Evolutionary conservation across 2,888 invertebrate genomes (phyloP), one percentile per base, ranked within the genome.

Genomic region (Timandra comae): DNA sequence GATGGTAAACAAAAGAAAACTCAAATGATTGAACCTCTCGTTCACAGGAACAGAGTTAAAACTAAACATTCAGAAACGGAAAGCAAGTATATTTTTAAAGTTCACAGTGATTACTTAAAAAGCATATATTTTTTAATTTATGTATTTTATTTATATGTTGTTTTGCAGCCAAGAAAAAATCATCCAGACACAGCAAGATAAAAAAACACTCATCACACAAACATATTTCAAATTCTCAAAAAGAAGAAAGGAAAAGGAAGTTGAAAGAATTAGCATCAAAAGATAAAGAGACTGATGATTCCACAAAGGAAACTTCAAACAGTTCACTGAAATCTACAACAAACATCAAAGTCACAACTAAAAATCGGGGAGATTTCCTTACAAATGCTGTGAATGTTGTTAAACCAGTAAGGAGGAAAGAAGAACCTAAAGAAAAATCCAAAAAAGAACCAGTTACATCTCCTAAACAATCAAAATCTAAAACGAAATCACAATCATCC

Each of bases 351-450:
- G 46, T 88, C 4, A 87, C 88, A 1, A 48, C 66, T 11, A 74
- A 76, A 16, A 89, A 88, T 46, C 79, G 90, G 16, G 88, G 88
- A 0, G 88, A 87, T 22, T 88, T 89, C 52, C 67, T 91, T 27
- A 75, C 73, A 10, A 74, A 80, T 51, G 34, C 51, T 23, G 51
- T 49, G 21, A 49, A 64, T 48, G 45, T 57, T 37, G 58, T 63
- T 1, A 67, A 69, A 48, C 63, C 70, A 33, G 64, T 53, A 12
- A 65, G 67, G 36, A 58, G 54, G 51, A 71, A 63, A 38, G 52
- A 50, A 29, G 49, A 46, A 35, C 26, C 25, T 29, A 50, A 46
- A 35, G 27, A 34, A 20, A 55, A 53, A 49, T n/a, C n/a, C n/a
- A n/a, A n/a, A n/a, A n/a, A n/a, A n/a, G n/a, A n/a, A n/a, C n/a